Evolutionary conservation across 2,113 vertebrate species (phyloP), one percentile per base, ranked within the genome.

Genomic region (Dipodomys merriami): DNA sequence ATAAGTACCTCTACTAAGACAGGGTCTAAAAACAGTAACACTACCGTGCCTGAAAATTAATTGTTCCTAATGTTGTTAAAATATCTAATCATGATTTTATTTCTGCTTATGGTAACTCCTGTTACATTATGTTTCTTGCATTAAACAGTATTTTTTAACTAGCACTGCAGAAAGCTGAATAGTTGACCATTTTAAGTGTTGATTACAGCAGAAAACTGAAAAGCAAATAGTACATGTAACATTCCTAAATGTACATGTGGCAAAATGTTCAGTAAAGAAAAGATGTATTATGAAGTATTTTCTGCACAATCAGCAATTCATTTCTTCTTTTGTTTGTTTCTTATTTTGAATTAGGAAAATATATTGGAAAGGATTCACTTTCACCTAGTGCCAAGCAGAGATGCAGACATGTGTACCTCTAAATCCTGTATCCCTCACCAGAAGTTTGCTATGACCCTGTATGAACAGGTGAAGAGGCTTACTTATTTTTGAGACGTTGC

Each of bases 371-470:
- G 98, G 97, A 99, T 99, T 97, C 99, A 99, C 95, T 98, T 99
- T 94, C 99, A 99, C 96, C 98, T 99, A 53, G 99, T 99, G 95
- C 98, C 99, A 91, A 99, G 99, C 96, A 97, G 98, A 16, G 99
- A 99, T 86, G 97, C 98, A 0, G 99, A 99, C 89, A 98, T 98
- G 97, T 99, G 99, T 97, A 99, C 99, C 82, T 99, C 99, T 1
- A 99, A 98, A 88, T 99, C 98, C n/a, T 99, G 99, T 95, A 99
- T 99, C 97, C 99, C 99, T 6, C 99, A 99, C 97, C 99, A 99
- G 97, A 99, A 99, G 98, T 99, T 99, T 96, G 99, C 99, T 13
- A 99, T 99, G 99, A 98, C 99, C 0, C 97, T 99, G 68, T 99
- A 99, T 93, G 99, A 99, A 93, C 99, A 99, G 99, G 99, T 99